Evolutionary conservation across 2,797 vertebrate species (phyloP).

Genomic region (Discoglossus pictus): DNA sequence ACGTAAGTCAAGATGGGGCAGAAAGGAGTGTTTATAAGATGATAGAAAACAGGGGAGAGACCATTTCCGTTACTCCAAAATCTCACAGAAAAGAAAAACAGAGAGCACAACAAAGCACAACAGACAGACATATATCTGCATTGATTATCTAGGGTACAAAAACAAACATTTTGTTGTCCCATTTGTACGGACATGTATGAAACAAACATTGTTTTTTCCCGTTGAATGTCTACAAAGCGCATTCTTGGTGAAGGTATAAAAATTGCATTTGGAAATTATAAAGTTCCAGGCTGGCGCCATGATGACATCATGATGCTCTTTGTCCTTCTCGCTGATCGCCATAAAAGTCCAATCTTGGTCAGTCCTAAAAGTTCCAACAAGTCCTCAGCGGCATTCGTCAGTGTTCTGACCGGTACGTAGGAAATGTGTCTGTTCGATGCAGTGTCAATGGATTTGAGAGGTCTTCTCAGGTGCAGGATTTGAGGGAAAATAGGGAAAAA

Average conservation of each 20-base stretch:
- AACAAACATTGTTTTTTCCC: constrained; percentile 45
- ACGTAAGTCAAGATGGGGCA: no score
- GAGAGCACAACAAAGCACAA: constrained; percentile 54
- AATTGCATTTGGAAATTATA: constrained; percentile 53
- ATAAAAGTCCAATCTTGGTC: no score
- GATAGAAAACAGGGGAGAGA: constrained; percentile 31
- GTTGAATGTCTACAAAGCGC: constrained; percentile 39
- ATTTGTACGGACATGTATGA: constrained; percentile 56
- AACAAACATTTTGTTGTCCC: constrained; percentile 35
- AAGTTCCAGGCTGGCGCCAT: constrained; percentile 12
- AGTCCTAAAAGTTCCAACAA: no score
- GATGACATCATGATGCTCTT: no score
- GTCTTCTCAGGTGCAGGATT: constrained; percentile 55
- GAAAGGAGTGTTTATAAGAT: not conserved
- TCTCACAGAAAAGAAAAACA: constrained; percentile 52
- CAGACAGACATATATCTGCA: constrained; percentile 54
- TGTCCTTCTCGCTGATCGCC: no score
- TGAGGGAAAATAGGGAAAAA: not conserved
- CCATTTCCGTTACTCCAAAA: no score
- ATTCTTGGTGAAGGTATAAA: constrained; percentile 52
- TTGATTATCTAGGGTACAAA: constrained; percentile 58
- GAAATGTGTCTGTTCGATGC: constrained; percentile 74
- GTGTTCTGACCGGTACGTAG: constrained; percentile 68
- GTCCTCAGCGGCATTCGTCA: constrained; percentile 61
- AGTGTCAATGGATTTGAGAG: constrained; percentile 71